These are phyloP conservation scores for Teleogryllus occipitalis DNA, from an alignment of 1,140 invertebrate genomes.

Conservation along the genomic window DNA sequence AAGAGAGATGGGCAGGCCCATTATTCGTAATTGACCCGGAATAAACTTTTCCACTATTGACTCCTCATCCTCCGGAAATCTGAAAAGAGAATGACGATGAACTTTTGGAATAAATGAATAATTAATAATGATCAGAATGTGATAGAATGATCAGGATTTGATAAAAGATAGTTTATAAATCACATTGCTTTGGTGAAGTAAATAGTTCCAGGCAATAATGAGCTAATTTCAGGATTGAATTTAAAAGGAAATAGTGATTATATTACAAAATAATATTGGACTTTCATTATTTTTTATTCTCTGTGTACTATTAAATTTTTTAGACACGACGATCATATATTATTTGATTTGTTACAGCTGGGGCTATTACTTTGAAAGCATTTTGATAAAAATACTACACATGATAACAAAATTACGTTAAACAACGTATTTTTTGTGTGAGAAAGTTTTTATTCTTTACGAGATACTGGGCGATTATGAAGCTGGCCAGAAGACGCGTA, in stretches of 20 bases:
- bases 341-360: no score
- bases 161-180: neutral
- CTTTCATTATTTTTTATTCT: no score
- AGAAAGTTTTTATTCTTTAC: no score
- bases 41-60: slow-evolving; percentile 14
- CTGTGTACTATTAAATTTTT: no score
- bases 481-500: no score
- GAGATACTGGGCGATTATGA: no score
- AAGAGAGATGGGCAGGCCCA: slow-evolving; percentile 28
- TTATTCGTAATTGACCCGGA: slow-evolving; percentile 23
- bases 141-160: no score
- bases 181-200: neutral
- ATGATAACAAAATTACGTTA: no score
- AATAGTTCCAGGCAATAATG: neutral
- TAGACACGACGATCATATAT: no score
- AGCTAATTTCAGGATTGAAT: neutral
- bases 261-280: neutral
- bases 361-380: no score
- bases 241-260: neutral
- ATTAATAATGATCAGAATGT: neutral
- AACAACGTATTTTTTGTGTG: no score
- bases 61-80: slow-evolving; percentile 14
- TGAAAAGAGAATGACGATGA: slow-evolving; percentile 11
- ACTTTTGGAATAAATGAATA: neutral
- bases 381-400: no score